Base-by-base conservation (phyloP, 1,140 invertebrate genomes). In the Diplogasteroides magnus region DNA sequence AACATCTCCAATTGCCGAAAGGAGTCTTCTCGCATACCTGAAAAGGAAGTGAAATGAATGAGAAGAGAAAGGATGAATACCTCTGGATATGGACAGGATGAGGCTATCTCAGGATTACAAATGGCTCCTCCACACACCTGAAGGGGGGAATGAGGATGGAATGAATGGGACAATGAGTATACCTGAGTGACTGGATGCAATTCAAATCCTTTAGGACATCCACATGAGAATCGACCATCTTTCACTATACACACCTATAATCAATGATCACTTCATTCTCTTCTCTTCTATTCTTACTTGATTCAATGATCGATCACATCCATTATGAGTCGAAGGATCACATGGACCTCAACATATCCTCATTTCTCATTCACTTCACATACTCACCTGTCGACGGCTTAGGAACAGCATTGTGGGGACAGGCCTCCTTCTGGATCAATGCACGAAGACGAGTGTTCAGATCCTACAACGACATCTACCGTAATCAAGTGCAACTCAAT, bases 381-480 rank as follows among this genome's bases (percentile, higher is more conserved):
- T 14, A 56, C 48, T 14, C 23, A 28, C 59, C n/a, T 11, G 59
- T 28, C 11, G 37, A 27, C 13, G 37, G 58, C 2, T 37, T 56
- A 29, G 67, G 62, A 26, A 61, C 31, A 32, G 58, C 55, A 14
- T 69, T 31, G 31, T 74, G 64, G 29, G 81, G 80, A 71, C 80
- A 82, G 6, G 81, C 78, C 27, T 74, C 71, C 58, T 82, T 80
- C 64, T 82, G 80, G 48, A 82, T 81, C 13, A 78, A 56, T 25
- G 74, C 76, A 37, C 80, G 76, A 13, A 82, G 77, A 19, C 80
- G 71, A 56, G 80, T 83, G 64, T 82, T 79, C 64, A 82, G 68
- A 66, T 82, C 80, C n/a, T n/a, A n/a, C n/a, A n/a, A n/a, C n/a
- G n/a, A n/a, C n/a, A n/a, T n/a, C n/a, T n/a, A n/a, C n/a, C n/a